These are phyloP conservation scores for Panulirus ornatus DNA, from an alignment of 1,140 invertebrate species.

Conservation along the genomic window DNA sequence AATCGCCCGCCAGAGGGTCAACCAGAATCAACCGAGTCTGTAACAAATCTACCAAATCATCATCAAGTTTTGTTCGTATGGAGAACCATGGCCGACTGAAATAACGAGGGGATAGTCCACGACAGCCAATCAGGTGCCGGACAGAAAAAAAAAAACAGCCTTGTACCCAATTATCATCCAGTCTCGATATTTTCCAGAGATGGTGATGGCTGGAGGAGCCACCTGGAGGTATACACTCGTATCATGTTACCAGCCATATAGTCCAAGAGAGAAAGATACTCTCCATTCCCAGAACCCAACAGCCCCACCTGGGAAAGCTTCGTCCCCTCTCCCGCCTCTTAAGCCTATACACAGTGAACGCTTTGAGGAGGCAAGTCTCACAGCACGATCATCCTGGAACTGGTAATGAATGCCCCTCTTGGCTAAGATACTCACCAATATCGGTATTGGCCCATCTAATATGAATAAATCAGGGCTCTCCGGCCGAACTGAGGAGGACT, in stretches of 20 bases:
- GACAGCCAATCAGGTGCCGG: background rate
- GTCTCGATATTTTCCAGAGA: background rate
- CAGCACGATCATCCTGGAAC: background rate
- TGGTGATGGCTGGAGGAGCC: background rate
- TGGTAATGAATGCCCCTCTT: background rate
- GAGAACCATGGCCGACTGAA: background rate
- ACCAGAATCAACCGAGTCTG: no score
- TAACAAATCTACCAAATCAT: no score
- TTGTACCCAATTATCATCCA: background rate
- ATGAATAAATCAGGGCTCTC: slow-evolving; percentile 58
- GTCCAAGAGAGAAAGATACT: background rate
- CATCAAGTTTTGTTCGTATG: no score
- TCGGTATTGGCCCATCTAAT: slow-evolving; percentile 52
- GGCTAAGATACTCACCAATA: slow-evolving; percentile 3
- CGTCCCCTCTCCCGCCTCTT: background rate
- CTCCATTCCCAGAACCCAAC: background rate
- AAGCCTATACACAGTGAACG: slow-evolving; percentile 7
- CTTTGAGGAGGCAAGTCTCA: background rate
- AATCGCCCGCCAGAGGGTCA: no score
- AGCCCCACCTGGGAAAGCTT: background rate
- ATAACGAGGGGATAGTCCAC: background rate
- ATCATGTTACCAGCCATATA: slow-evolving; percentile 4
- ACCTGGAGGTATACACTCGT: background rate
- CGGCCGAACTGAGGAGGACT: slow-evolving; percentile 15
- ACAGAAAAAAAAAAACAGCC: background rate